A percentile compares a stretch with the other conserved stretches of the same genome.
Evolutionary conservation across 1,140 invertebrate species (phyloP).

Genomic region (Thaumetopoea pityocampa): DNA sequence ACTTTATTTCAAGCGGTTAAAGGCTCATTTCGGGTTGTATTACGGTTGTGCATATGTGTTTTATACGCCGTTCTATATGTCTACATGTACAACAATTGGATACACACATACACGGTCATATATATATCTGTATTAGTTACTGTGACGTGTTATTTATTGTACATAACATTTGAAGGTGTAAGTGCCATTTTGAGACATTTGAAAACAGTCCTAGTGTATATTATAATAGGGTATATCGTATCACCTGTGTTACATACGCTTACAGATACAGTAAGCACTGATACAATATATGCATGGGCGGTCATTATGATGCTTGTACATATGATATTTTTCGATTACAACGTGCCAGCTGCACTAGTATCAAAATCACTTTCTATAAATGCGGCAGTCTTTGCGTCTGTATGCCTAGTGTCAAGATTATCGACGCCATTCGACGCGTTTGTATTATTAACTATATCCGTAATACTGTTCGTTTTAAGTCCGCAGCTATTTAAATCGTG

Average conservation of each 20-base stretch:
- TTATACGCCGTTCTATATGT: slow-evolving; percentile 86
- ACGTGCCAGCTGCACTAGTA: slow-evolving; percentile 86
- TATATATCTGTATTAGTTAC: slow-evolving; percentile 75
- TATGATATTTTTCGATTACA: slow-evolving; percentile 95
- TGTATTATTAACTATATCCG: slow-evolving; percentile 89
- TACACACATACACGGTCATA: slow-evolving; percentile 79
- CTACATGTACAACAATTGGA: slow-evolving; percentile 82
- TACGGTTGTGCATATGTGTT: slow-evolving; percentile 85
- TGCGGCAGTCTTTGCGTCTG: slow-evolving; percentile 93
- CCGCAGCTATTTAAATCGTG: slow-evolving; percentile 85
- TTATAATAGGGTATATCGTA: slow-evolving; percentile 89
- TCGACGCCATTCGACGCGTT: slow-evolving; percentile 91
- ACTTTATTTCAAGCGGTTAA: slow-evolving; percentile 81
- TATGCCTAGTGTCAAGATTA: slow-evolving; percentile 95
- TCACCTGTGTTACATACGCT: slow-evolving; percentile 95
- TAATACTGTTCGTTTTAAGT: slow-evolving; percentile 92
- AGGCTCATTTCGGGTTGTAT: slow-evolving; percentile 83
- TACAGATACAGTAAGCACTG: slow-evolving; percentile 96
- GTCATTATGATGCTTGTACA: slow-evolving; percentile 92
- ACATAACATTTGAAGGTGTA: slow-evolving; percentile 61
- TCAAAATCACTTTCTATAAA: slow-evolving; percentile 91
- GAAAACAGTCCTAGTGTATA: slow-evolving; percentile 85
- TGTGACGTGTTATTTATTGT: slow-evolving; percentile 77
- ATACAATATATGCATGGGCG: slow-evolving; percentile 96
- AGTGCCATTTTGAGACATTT: slow-evolving; percentile 65